phyloP scores from a whole-genome alignment of 2,113 vertebrate species.

The Xiphias gladius region DNA sequence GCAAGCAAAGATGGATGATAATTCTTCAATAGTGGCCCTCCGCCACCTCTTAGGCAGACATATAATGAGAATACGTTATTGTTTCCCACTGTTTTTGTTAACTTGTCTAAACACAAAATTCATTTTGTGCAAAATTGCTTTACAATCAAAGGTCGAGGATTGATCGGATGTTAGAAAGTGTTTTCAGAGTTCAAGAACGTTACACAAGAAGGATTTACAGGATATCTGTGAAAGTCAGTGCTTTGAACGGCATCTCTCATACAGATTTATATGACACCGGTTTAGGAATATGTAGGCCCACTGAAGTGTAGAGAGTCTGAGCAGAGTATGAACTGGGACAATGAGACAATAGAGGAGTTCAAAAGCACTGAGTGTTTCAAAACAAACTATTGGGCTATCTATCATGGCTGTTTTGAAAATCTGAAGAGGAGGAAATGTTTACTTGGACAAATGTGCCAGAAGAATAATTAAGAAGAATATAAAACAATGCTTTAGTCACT shows the following conservation, averaged over 20 bases:
- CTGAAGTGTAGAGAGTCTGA: neutral
- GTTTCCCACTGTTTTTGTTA: conserved; percentile 70
- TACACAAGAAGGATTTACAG: conserved; percentile 19
- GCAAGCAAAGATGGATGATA: conserved; percentile 76
- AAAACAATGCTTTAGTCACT: conserved; percentile 9
- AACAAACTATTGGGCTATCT: neutral
- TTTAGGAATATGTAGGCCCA: conserved; percentile 9
- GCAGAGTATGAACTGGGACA: conserved; percentile 10
- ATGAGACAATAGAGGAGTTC: conserved; percentile 30
- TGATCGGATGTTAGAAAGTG: conserved; percentile 36
- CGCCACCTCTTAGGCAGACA: conserved; percentile 66
- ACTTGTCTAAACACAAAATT: conserved; percentile 60
- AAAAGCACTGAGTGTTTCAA: neutral
- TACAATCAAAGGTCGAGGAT: conserved; percentile 54
- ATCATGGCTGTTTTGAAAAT: neutral
- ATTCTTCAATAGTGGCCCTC: conserved; percentile 74
- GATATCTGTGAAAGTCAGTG: conserved; percentile 37
- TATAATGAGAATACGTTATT: conserved; percentile 66
- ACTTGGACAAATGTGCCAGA: conserved; percentile 2
- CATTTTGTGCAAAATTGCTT: conserved; percentile 45
- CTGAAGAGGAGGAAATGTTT: conserved; percentile 1
- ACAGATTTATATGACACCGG: neutral
- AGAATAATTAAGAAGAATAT: neutral
- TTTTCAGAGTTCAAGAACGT: conserved; percentile 39
- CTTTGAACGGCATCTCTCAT: conserved; percentile 3